Percentiles rank a stretch among this genome's conserved stretches.
Conservation (phyloP, 2,888 invertebrate species). For the Sturmia bella region DNA sequence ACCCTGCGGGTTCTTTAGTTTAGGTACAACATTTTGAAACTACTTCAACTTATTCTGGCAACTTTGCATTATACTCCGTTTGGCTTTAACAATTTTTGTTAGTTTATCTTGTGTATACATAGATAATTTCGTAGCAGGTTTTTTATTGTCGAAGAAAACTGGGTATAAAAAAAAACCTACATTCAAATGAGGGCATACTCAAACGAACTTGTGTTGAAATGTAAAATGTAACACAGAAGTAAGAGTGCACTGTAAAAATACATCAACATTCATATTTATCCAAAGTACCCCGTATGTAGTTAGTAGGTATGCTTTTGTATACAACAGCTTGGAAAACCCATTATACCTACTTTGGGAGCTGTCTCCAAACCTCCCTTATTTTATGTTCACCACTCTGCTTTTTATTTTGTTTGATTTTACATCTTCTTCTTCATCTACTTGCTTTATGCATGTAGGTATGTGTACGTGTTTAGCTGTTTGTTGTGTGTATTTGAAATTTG, state of each 20-base stretch:
- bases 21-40: no score
- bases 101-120: slow-evolving; percentile 30
- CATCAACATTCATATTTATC: no score
- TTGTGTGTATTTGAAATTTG: slow-evolving; percentile 45
- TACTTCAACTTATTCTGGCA: no score
- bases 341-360: slow-evolving; percentile 61
- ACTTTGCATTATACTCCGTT: slow-evolving; percentile 41
- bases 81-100: slow-evolving; percentile 34
- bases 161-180: slow-evolving; percentile 33
- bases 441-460: no score
- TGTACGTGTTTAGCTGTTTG: no score
- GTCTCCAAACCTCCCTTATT: slow-evolving; percentile 68
- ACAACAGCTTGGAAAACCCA: slow-evolving; percentile 23
- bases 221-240: no score
- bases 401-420: background rate
- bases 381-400: slow-evolving; percentile 45
- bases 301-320: background rate
- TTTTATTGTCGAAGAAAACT: slow-evolving; percentile 60
- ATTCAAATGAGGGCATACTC: slow-evolving; percentile 17
- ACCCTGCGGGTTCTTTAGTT: slow-evolving; percentile 61
- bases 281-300: background rate
- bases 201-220: slow-evolving; percentile 7
- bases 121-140: slow-evolving; percentile 32
- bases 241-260: no score
- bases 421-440: background rate